Evolutionary conservation across 2,888 invertebrate genomes (phyloP), one percentile per base, ranked within the genome.

Genomic region (Synergus itoensis): DNA sequence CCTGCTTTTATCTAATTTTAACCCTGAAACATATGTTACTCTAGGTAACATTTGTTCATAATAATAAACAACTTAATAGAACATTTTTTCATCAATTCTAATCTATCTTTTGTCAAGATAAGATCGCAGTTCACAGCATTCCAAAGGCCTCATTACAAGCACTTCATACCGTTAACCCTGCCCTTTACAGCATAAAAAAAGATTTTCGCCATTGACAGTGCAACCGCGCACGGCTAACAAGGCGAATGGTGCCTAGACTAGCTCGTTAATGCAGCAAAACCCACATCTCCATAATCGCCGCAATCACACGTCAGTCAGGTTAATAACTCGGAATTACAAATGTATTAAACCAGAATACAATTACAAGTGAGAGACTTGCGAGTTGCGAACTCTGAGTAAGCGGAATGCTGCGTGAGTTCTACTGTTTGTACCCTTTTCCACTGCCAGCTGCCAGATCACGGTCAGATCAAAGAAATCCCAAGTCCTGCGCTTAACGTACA

Each of bases 291-390:
- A 84, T 88, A 88, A 89, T 89, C 86, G 86, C 87, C 77, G 84
- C 86, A 87, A 89, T 89, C 88, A 84, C 84, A 85, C 84, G 83
- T 86, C 84, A 85, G 84, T 88, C 86, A 82, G 84, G 84, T 86
- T 89, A 88, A 89, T 88, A 88, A 86, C 87, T 88, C 88, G 87
- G 84, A 88, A 88, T 89, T 89, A 88, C 86, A 88, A 89, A 89
- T 89, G 86, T 88, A 88, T 89, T 88, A 89, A 88, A 86, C 86
- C 85, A 84, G 85, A 83, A 86, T 86, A 87, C 85, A 87, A 88
- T 88, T 88, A 87, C 86, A 82, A 86, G 83, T 83, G 83, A 84
- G 82, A 81, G 85, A 84, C 82, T 28, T 75, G 77, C 36, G 77
- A 69, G 78, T 63, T 63, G 63, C 41, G 78, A 69, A 77, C 18